Conservation (phyloP, 2,797 vertebrate species). For the Monodelphis domestica region DNA sequence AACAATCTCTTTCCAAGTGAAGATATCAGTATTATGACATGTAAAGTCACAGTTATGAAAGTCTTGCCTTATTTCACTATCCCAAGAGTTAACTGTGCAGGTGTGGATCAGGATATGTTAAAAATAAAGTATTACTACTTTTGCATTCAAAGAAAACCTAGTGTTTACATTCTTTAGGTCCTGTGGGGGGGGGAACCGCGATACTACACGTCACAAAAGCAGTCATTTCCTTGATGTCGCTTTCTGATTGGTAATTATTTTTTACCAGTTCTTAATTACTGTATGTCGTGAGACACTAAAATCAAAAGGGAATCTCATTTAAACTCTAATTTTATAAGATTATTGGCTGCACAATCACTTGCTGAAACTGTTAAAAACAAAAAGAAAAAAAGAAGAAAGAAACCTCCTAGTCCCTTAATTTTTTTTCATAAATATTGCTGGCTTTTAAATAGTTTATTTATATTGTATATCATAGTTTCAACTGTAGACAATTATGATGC, state of each 20-base stretch:
- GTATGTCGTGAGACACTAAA: conserved; percentile 99
- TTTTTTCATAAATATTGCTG: conserved; percentile 89
- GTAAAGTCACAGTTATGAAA: conserved; percentile 91
- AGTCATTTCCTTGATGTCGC: conserved; percentile 93
- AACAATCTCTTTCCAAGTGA: conserved; percentile 76
- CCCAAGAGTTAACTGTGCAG: conserved; percentile 93
- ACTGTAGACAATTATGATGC: conserved; percentile 94
- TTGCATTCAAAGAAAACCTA: conserved; percentile 88
- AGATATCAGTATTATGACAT: conserved; percentile 94
- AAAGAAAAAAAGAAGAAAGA: conserved; percentile 70
- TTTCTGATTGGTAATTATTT: conserved; percentile 91
- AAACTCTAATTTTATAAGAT: conserved; percentile 89
- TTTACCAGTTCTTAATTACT: conserved; percentile 92
- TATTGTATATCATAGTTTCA: conserved; percentile 97
- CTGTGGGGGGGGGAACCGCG: conserved; percentile 91
- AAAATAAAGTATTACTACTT: conserved; percentile 95
- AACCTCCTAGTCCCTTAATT: conserved; percentile 82
- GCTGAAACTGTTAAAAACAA: conserved; percentile 89
- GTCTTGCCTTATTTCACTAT: conserved; percentile 96
- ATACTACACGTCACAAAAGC: conserved; percentile 90
- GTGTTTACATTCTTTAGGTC: conserved; percentile 99
- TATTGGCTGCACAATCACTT: conserved; percentile 91
- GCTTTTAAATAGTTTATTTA: conserved; percentile 94
- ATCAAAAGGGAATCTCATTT: conserved; percentile 94
- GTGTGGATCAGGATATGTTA: conserved; percentile 88